These are phyloP conservation scores for Trichechus manatus DNA, from an alignment of 2,113 vertebrate species.

Conservation along the genomic window DNA sequence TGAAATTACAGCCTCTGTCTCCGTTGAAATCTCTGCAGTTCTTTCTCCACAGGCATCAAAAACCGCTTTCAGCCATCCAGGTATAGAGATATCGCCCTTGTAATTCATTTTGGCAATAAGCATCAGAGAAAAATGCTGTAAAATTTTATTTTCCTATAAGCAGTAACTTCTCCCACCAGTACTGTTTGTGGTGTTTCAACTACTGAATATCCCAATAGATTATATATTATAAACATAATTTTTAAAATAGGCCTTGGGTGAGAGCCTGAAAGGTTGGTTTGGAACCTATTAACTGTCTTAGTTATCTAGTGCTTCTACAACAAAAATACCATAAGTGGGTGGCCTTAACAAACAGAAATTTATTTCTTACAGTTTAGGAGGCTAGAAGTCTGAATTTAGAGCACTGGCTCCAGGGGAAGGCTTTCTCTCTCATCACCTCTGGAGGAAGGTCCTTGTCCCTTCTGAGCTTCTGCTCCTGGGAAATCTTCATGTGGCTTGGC, in stretches of 20 bases:
- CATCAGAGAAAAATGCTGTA: constrained; percentile 44
- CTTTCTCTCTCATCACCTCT: neutral
- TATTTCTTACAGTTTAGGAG: neutral
- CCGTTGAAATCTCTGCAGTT: neutral
- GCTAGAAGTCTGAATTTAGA: neutral
- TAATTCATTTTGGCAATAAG: constrained; percentile 47
- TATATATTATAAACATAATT: neutral
- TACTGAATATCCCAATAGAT: neutral
- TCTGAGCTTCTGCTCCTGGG: neutral
- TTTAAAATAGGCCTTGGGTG: constrained; percentile 26
- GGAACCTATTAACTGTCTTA: neutral
- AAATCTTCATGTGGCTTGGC: neutral
- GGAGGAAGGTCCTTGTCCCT: neutral
- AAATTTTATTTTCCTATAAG: constrained; percentile 68
- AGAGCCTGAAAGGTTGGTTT: constrained; percentile 10
- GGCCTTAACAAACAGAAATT: neutral
- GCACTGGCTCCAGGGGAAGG: neutral
- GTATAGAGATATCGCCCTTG: neutral
- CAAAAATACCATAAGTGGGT: neutral
- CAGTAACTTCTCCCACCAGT: constrained; percentile 45
- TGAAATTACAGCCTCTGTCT: neutral
- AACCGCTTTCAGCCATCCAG: neutral
- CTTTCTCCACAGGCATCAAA: neutral
- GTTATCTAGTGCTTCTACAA: neutral
- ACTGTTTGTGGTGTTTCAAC: neutral